Evolutionary conservation across 1,140 invertebrate species (phyloP).

Genomic region (Megalonaias nervosa): DNA sequence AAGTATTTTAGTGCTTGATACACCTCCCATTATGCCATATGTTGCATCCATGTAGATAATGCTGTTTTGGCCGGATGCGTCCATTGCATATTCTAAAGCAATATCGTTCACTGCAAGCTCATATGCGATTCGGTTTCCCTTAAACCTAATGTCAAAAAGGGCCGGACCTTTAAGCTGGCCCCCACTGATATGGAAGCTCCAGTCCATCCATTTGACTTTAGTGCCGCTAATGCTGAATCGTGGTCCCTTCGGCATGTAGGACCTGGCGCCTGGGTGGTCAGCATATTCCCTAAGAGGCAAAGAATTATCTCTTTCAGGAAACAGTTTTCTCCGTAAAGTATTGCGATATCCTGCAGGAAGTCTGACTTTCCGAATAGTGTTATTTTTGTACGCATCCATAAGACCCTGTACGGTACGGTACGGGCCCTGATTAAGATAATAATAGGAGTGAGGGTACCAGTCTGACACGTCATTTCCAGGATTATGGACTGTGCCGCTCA

Average conservation of each 20-base stretch:
- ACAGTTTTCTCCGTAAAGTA: conserved; percentile 8
- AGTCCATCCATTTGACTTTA: conserved; percentile 31
- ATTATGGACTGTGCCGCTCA: conserved; percentile 18
- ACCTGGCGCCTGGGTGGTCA: conserved; percentile 12
- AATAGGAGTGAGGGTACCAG: conserved; percentile 28
- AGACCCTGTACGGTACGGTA: conserved; percentile 18
- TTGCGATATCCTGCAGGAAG: conserved; percentile 22
- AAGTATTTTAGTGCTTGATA: conserved; percentile 12
- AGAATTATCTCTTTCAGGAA: conserved; percentile 16
- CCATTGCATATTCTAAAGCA: conserved; percentile 26
- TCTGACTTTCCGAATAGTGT: conserved; percentile 10
- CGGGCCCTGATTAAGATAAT: conserved; percentile 34
- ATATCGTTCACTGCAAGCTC: conserved; percentile 51
- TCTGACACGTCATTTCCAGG: conserved; percentile 17
- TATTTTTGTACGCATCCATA: conserved; percentile 22
- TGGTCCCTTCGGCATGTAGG: conserved; percentile 30
- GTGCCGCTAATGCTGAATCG: conserved; percentile 21
- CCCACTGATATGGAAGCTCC: conserved; percentile 20
- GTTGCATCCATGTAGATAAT: conserved; percentile 27
- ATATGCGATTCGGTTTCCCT: conserved; percentile 44
- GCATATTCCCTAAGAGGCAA: conserved; percentile 16
- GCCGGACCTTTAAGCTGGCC: conserved; percentile 18
- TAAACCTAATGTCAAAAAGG: conserved; percentile 18
- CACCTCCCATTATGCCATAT: conserved; percentile 23
- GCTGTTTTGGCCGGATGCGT: conserved; percentile 13